phyloP scores from a whole-genome alignment of 1,140 invertebrate genomes.

The Diorhabda elongata region DNA sequence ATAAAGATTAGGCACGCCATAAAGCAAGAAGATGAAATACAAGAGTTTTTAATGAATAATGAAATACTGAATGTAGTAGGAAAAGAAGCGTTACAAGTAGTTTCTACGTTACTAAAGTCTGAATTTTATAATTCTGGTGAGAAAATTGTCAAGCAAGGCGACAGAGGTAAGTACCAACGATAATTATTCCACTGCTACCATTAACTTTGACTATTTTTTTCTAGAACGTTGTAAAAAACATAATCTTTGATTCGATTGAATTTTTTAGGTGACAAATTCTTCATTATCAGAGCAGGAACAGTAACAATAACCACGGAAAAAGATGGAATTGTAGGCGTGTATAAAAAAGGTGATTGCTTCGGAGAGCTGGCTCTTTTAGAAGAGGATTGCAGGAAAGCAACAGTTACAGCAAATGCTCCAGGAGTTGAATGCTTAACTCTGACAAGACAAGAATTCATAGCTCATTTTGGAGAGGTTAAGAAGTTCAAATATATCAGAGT shows the following conservation, averaged over 20 bases:
- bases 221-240: too few species aligned
- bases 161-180: slow-evolving; percentile 48
- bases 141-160: slow-evolving; percentile 88
- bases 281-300: slow-evolving; percentile 87
- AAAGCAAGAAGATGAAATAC: slow-evolving; percentile 74
- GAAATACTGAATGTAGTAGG: slow-evolving; percentile 75
- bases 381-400: slow-evolving; percentile 78
- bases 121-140: slow-evolving; percentile 81
- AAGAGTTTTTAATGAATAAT: slow-evolving; percentile 81
- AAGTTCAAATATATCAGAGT: slow-evolving; percentile 27
- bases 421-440: slow-evolving; percentile 89
- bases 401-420: slow-evolving; percentile 78
- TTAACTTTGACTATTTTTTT: too few species aligned
- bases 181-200: too few species aligned
- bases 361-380: slow-evolving; percentile 74
- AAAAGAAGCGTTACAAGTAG: slow-evolving; percentile 76
- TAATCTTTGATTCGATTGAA: too few species aligned
- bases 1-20: slow-evolving; percentile 82
- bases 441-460: slow-evolving; percentile 62
- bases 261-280: slow-evolving; percentile 84
- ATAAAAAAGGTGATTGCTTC: slow-evolving; percentile 73
- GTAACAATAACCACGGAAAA: slow-evolving; percentile 70
- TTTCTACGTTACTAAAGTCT: slow-evolving; percentile 85
- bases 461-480: slow-evolving; percentile 45
- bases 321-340: slow-evolving; percentile 56